Base-by-base conservation (phyloP, 2,888 invertebrate genomes). In the Eueremaeus valkanovi region DNA sequence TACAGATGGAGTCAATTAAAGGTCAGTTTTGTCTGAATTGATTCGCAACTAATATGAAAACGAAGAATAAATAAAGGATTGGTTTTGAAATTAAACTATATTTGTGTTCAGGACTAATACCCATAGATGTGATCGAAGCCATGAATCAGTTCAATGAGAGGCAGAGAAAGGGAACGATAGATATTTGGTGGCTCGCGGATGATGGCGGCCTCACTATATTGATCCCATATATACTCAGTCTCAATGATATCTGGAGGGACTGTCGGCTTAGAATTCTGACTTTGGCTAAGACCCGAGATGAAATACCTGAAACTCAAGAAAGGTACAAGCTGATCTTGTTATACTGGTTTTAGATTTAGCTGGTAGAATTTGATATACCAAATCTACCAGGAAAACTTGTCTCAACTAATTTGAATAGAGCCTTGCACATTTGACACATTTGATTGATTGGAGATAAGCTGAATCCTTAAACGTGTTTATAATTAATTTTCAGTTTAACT, bases 181-280 rank as follows among this genome's bases (percentile, higher is more conserved):
- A 96, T 84, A 95, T 96, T 18, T 96, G 95, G 95, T 97, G 97
- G 97, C 86, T 97, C 0, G 96, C 95, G 82, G 97, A 98, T 82
- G 97, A 97, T 82, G 97, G 96, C 83, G 95, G 85, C 33, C 79
- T 86, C 63, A 84, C 85, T 0, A 80, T 86, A 75, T 79, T 85
- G 66, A 79, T 85, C 11, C 84, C 85, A 0, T 84, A 85, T 79
- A 81, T 86, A 40, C 79, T 85, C 58, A 80, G 82, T 76, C 90
- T 90, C 0, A 87, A 83, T 77, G 81, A 81, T n/a, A 81, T 82
- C 55, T 84, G 85, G 84, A 80, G 81, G 74, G 81, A 81, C 70
- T 84, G 84, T 80, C 83, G 83, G 77, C 80, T 85, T 24, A 79
- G 85, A 24, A 83, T 85, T 33, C 85, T 86, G 79, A 82, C 83